Evolutionary conservation across 2,113 vertebrate species (phyloP), one percentile per base, ranked within the genome.

Genomic region (Syrmaticus mikado): DNA sequence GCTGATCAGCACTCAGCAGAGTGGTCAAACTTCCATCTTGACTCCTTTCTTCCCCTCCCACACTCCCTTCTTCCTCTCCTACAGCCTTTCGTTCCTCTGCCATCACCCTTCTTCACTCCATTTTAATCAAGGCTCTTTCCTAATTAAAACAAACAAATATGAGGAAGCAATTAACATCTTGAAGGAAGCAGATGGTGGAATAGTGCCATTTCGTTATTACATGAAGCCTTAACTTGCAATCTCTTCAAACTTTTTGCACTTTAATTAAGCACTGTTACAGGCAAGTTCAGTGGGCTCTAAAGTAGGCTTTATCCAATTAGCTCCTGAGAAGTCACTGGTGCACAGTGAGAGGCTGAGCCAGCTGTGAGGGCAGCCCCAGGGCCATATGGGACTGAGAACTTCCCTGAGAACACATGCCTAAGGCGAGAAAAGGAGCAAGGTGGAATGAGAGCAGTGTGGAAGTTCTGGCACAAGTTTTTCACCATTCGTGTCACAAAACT

Each of bases 91-190:
- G 74, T n/a, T 93, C 41, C 88, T 83, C 65, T 79, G 83, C 61
- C 85, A 83, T 94, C 61, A 92, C 91, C 93, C 93, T 65, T 94
- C 86, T 77, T 87, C 89, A 83, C 82, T 97, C 93, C 89, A 93
- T 96, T 95, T 96, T 96, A 96, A 98, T 97, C 97, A 97, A 98
- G 96, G 92, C 95, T 95, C 85, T 96, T 92, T 97, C 91, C 97
- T 97, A 98, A 98, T 98, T 98, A 98, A 98, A 98, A 97, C 97
- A 98, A 98, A 98, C 97, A 98, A 98, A 98, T 97, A 97, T 94
- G 95, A 97, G 97, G 97, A 98, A 98, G 97, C 96, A 98, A 97
- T 98, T 97, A 98, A 96, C 85, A 1, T 95, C 94, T 82, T 96
- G 93, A 97, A 86, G 88, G 94, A 98, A 97, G 97, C 98, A 98